These are phyloP conservation scores for Dreissena polymorpha DNA, from an alignment of 1,140 invertebrate species.

Conservation along the genomic window DNA sequence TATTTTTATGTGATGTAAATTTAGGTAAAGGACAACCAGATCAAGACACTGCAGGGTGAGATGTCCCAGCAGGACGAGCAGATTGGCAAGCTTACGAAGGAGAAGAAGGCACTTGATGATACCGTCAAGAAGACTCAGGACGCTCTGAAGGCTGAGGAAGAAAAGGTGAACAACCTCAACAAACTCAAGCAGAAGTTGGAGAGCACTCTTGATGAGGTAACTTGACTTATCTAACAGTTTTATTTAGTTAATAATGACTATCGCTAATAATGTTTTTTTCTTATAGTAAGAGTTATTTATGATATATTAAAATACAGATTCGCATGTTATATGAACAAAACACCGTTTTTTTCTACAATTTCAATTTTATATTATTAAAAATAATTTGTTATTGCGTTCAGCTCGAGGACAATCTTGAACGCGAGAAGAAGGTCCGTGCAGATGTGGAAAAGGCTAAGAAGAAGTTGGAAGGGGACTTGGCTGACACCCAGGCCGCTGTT, in stretches of 20 bases:
- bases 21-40: constrained; percentile 96
- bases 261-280: background rate
- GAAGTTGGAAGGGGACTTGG: constrained; percentile 96
- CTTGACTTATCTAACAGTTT: background rate
- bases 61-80: constrained; percentile 99
- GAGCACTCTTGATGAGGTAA: constrained; percentile 94
- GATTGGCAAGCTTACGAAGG: constrained; percentile 99
- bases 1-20: too few species aligned
- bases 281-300: too few species aligned
- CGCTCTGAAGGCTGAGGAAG: constrained; percentile 97
- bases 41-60: constrained; percentile 94
- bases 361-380: too few species aligned
- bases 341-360: too few species aligned
- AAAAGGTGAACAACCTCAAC: constrained; percentile 99
- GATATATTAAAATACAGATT: too few species aligned
- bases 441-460: constrained; percentile 98
- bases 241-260: background rate
- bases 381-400: constrained; percentile 18
- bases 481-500: constrained; percentile 98
- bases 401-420: constrained; percentile 96
- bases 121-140: constrained; percentile 96
- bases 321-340: background rate
- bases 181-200: constrained; percentile 99
- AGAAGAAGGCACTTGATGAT: constrained; percentile 98
- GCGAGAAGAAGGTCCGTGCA: constrained; percentile 98